phyloP scores from a whole-genome alignment of 1,140 invertebrate species.

The Wiebesia pumilae region DNA sequence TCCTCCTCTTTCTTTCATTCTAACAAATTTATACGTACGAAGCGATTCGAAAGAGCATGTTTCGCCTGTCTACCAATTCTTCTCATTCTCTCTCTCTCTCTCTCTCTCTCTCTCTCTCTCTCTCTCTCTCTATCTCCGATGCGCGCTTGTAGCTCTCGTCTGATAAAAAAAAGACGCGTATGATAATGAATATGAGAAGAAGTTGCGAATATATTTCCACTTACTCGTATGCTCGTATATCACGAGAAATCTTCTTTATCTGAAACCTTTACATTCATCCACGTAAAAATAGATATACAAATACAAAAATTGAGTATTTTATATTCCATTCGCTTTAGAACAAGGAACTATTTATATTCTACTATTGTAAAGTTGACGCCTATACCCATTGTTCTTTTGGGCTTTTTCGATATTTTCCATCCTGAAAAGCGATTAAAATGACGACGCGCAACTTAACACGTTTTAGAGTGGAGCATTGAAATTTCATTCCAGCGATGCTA shows the following conservation, averaged over 20 bases:
- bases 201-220: conserved; percentile 49
- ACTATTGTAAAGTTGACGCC: not conserved
- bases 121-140: conserved; percentile 2
- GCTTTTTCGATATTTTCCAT: not conserved
- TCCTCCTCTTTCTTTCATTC: conserved; percentile 17
- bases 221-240: conserved; percentile 37
- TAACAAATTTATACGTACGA: conserved; percentile 69
- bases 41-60: conserved; percentile 43
- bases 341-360: conserved; percentile 38
- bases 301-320: conserved; percentile 1
- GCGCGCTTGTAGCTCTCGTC: not conserved
- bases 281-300: not conserved
- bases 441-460: not conserved
- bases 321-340: conserved; percentile 32
- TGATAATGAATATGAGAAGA: conserved; percentile 53
- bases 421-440: not conserved
- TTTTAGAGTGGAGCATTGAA: not conserved
- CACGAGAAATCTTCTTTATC: not conserved
- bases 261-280: not conserved
- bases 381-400: not conserved
- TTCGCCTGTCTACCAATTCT: conserved; percentile 36
- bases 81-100: conserved; percentile 31
- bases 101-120: not conserved
- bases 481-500: not conserved
- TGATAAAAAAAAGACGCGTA: conserved; percentile 43